phyloP scores from a whole-genome alignment of 2,888 invertebrate species.

The Cosmia pyralina region DNA sequence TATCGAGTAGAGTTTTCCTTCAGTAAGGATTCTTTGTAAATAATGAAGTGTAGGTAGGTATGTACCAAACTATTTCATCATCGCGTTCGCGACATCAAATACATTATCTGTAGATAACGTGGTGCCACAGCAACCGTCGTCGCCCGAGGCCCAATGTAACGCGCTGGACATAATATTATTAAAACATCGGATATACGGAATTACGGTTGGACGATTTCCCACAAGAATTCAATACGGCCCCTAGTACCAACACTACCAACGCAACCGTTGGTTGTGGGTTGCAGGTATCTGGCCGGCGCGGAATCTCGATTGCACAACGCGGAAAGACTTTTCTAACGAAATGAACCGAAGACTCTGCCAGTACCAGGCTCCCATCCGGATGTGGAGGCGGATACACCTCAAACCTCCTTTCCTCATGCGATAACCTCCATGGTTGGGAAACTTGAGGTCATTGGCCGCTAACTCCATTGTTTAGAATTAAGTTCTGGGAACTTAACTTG shows the following conservation, averaged over 20 bases:
- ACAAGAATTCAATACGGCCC: constrained; percentile 31
- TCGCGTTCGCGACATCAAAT: constrained; percentile 22
- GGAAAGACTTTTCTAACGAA: constrained; percentile 62
- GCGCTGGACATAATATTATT: constrained; percentile 21
- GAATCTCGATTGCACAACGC: constrained; percentile 65
- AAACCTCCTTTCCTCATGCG: constrained; percentile 43
- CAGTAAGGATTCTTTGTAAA: constrained; percentile 27
- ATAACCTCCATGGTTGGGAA: constrained; percentile 53
- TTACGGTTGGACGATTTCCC: constrained; percentile 17
- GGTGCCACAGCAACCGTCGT: constrained; percentile 25
- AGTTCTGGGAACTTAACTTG: constrained; percentile 24
- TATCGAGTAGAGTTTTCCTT: constrained; percentile 30
- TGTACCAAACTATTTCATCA: constrained; percentile 52
- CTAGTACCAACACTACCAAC: constrained; percentile 33
- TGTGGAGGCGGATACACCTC: constrained; percentile 47
- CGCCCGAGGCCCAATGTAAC: constrained; percentile 8
- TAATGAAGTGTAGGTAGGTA: constrained; percentile 2
- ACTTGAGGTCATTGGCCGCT: constrained; percentile 53
- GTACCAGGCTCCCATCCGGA: constrained; percentile 49
- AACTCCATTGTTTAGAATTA: constrained; percentile 50
- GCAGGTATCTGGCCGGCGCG: constrained; percentile 62
- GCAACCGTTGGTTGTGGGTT: constrained; percentile 45
- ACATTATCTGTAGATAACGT: constrained; percentile 47
- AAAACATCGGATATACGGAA: constrained; percentile 6
- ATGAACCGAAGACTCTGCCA: constrained; percentile 56